A percentile compares a stretch with the other conserved stretches of the same genome.
Evolutionary conservation across 2,797 vertebrate genomes (phyloP).

Genomic region (Sphaeramia orbicularis): DNA sequence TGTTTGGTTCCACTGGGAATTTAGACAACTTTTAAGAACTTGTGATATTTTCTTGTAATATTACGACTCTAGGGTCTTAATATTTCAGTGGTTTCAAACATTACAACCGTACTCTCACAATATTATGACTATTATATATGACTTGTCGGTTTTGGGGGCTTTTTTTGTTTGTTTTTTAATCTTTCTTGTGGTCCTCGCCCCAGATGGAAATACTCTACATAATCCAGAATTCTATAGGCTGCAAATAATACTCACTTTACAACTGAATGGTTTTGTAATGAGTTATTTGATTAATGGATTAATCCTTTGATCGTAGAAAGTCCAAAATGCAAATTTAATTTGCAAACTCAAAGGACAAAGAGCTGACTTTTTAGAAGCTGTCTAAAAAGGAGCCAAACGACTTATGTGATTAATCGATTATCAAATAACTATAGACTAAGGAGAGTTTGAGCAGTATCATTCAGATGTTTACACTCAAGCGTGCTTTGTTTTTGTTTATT

Average conservation of each 20-base stretch:
- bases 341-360: constrained; percentile 11
- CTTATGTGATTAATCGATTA: not conserved
- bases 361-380: not conserved
- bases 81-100: not conserved
- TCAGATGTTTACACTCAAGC: not conserved
- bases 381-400: not conserved
- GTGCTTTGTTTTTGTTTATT: not conserved
- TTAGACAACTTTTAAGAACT: too few relatives aligned
- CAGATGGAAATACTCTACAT: not conserved
- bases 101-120: too few relatives aligned
- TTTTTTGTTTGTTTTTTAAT: too few relatives aligned
- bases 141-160: too few relatives aligned
- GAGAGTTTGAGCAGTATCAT: not conserved
- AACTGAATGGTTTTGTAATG: not conserved
- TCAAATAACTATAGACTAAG: too few relatives aligned
- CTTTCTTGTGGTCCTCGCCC: too few relatives aligned
- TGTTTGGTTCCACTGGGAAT: too few relatives aligned
- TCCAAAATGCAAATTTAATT: not conserved
- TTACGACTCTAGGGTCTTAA: not conserved
- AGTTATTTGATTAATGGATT: not conserved
- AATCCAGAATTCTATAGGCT: not conserved
- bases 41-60: too few relatives aligned
- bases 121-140: too few relatives aligned
- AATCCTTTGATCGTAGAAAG: not conserved
- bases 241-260: not conserved